Evolutionary conservation across 2,888 invertebrate genomes (phyloP), one percentile per base, ranked within the genome.

Genomic region (Chrysolina oricalcia): DNA sequence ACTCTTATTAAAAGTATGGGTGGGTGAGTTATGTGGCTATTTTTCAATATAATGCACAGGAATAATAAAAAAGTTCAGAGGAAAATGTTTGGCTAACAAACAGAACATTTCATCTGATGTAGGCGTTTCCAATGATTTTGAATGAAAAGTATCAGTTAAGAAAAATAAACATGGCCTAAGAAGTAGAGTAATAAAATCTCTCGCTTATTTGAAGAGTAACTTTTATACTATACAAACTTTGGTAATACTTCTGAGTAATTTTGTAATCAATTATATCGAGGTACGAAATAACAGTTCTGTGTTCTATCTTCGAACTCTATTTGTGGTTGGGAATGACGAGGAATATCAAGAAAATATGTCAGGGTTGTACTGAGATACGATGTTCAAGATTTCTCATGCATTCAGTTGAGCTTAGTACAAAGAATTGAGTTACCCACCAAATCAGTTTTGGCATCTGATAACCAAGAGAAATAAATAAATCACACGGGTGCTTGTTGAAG

Each of bases 251-350:
- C 82, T 82, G 81, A 83, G 85, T 83, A 86, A 85, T 86, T 86
- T 83, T 82, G 85, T 87, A 87, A 87, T 87, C 87, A 87, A 87
- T 87, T 87, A 87, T 85, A 81, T 53, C 21, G 83, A 84, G 83
- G 84, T 83, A 84, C 82, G 82, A 85, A 86, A 86, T 81, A 83
- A 83, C 82, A 83, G 81, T 78, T 77, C 78, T 79, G 80, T 80
- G 80, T 72, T 75, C 46, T 69, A 63, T 72, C 62, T 72, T 69
- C 66, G 71, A 65, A 48, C 70, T 72, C 70, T 78, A 73, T 71
- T 76, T 78, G 74, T 76, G 74, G 72, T 72, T 72, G 65, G 64
- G 65, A 70, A 68, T 63, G 62, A 65, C 65, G 71, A 76, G 66
- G n/a, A 64, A 19, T 9, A 50, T 50, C 50, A 50, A 50, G 50